phyloP scores from a whole-genome alignment of 1,140 invertebrate species.

The Apis cerana region DNA sequence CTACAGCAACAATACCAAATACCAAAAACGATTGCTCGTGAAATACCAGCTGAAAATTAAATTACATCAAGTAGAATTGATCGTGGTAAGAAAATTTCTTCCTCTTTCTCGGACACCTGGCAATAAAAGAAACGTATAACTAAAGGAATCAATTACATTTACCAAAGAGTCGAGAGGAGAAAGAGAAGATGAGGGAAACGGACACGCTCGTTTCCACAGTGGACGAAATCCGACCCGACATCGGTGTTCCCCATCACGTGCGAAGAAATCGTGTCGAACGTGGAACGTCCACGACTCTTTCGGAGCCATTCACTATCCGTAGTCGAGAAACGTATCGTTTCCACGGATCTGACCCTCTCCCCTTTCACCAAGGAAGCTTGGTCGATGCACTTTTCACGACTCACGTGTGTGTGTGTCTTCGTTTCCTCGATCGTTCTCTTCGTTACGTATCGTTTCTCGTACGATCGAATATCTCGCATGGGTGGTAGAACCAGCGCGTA shows the following conservation, averaged over 20 bases:
- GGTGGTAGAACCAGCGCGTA: background rate
- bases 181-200: background rate
- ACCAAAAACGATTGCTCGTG: too few species aligned
- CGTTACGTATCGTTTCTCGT: slow-evolving; percentile 56
- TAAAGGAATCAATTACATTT: background rate
- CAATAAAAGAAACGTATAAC: background rate
- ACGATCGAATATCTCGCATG: slow-evolving; percentile 42
- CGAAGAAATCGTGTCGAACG: slow-evolving; percentile 12
- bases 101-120: background rate
- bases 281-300: background rate
- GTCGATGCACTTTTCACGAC: slow-evolving; percentile 1
- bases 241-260: background rate
- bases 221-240: background rate
- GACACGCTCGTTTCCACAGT: background rate
- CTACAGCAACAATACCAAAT: too few species aligned
- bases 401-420: slow-evolving; percentile 3
- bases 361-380: background rate
- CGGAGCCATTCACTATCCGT: background rate
- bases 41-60: too few species aligned
- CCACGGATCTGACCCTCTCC: background rate
- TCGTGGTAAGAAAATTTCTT: too few species aligned
- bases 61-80: too few species aligned
- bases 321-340: slow-evolving; percentile 5
- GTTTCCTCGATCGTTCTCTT: slow-evolving; percentile 36
- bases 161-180: background rate